These are phyloP conservation scores for Philaethria dido DNA, from an alignment of 2,888 invertebrate species.

Conservation along the genomic window DNA sequence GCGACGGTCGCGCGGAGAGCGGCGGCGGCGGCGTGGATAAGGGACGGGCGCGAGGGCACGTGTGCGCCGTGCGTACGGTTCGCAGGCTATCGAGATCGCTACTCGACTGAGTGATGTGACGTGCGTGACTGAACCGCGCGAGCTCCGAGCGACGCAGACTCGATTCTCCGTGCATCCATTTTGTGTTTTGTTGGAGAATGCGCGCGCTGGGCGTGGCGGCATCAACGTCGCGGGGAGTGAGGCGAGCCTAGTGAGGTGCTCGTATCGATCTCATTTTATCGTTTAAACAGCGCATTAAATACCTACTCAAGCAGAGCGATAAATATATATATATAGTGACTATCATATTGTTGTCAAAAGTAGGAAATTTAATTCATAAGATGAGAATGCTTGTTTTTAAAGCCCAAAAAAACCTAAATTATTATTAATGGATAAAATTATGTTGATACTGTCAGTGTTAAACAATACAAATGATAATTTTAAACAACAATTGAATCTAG, in stretches of 20 bases:
- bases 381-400: too few relatives aligned
- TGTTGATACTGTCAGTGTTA: too few relatives aligned
- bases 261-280: slow-evolving; percentile 40
- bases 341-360: too few relatives aligned
- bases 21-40: slow-evolving; percentile 58
- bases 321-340: too few relatives aligned
- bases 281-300: neutral
- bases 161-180: slow-evolving; percentile 69
- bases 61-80: slow-evolving; percentile 71
- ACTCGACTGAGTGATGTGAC: slow-evolving; percentile 67
- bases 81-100: slow-evolving; percentile 70
- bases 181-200: slow-evolving; percentile 75
- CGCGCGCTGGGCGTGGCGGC: slow-evolving; percentile 77
- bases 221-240: slow-evolving; percentile 69
- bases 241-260: slow-evolving; percentile 40
- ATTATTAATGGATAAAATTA: too few relatives aligned
- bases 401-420: too few relatives aligned
- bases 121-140: slow-evolving; percentile 65
- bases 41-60: slow-evolving; percentile 64
- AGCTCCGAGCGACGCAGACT: slow-evolving; percentile 54
- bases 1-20: slow-evolving; percentile 53
- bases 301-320: neutral
- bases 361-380: too few relatives aligned
- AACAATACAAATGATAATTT: too few relatives aligned
- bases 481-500: too few relatives aligned